Evolutionary conservation across 2,888 invertebrate species (phyloP).

Genomic region (Sabatieria punctata): DNA sequence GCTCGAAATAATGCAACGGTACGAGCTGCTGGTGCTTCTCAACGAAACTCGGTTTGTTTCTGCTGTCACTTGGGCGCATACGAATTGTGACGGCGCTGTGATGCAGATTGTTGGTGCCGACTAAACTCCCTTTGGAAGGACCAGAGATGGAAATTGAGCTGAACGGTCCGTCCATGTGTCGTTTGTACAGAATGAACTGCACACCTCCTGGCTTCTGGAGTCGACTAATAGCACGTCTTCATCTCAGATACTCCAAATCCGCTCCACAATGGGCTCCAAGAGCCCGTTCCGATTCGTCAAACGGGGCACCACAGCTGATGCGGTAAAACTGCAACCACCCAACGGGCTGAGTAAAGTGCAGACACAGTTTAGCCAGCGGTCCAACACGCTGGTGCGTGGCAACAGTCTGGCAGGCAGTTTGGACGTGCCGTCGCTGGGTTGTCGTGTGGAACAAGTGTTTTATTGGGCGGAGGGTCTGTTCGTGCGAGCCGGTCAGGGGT

Average conservation of each 20-base stretch:
- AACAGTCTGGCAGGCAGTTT: no score
- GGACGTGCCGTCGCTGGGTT: no score
- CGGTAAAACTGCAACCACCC: no score
- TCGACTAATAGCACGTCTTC: conserved; percentile 23
- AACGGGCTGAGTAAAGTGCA: no score
- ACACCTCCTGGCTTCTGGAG: conserved; percentile 28
- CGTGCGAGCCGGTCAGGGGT: conserved; percentile 20
- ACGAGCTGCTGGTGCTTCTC: conserved; percentile 1
- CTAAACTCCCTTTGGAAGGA: conserved; percentile 12
- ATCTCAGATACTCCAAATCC: conserved; percentile 10
- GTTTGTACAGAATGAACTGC: conserved; percentile 24
- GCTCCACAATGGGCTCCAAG: no score
- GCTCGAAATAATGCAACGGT: conserved; percentile 3
- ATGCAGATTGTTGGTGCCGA: conserved; percentile 27
- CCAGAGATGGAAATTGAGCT: conserved; percentile 10
- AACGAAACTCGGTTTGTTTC: not conserved
- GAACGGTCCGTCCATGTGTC: conserved; percentile 12
- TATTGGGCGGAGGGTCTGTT: conserved; percentile 29
- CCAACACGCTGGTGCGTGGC: no score
- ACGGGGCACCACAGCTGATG: not conserved
- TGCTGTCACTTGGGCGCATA: no score
- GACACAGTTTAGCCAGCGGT: no score
- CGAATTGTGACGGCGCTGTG: no score
- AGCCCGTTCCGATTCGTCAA: not conserved
- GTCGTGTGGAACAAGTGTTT: conserved; percentile 6